Conservation (phyloP, 2,888 invertebrate genomes). For the Campaea margaritaria region DNA sequence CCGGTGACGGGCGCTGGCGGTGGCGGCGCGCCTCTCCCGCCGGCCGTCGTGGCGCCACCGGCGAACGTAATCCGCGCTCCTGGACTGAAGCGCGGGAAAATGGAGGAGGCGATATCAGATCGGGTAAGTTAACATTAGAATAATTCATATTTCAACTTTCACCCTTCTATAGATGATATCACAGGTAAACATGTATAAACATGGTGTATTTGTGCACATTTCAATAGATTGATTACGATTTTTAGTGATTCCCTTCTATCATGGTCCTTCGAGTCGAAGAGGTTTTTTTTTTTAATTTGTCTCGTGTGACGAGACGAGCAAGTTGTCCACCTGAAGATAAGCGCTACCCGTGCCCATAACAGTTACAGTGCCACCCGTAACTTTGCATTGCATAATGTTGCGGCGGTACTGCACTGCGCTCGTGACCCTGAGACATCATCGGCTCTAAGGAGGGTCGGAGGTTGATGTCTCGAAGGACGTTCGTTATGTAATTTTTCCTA, state of each 20-base stretch:
- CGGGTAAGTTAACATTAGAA: constrained; percentile 86
- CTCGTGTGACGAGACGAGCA: too few relatives aligned
- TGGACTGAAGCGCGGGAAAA: constrained; percentile 91
- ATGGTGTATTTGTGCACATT: neutral
- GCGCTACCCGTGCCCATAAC: too few relatives aligned
- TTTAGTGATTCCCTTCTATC: neutral
- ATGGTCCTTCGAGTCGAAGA: neutral
- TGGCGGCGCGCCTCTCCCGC: constrained; percentile 56
- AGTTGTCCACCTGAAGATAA: too few relatives aligned
- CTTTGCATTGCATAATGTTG: too few relatives aligned
- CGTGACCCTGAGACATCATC: too few relatives aligned
- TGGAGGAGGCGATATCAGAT: constrained; percentile 90
- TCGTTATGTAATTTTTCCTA: too few relatives aligned
- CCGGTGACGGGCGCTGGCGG: constrained; percentile 61
- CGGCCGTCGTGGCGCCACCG: constrained; percentile 77
- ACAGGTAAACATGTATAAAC: neutral
- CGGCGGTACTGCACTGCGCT: too few relatives aligned
- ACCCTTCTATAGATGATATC: neutral
- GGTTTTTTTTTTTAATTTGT: too few relatives aligned
- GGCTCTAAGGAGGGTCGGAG: too few relatives aligned
- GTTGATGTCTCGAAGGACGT: neutral
- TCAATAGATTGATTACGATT: neutral
- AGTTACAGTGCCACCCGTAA: too few relatives aligned
- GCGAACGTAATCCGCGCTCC: constrained; percentile 91
- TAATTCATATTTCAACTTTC: neutral